Percentiles rank a stretch among this genome's conserved stretches.
Evolutionary conservation across 2,888 invertebrate species (phyloP).

Genomic region (Cremastinae sp.): DNA sequence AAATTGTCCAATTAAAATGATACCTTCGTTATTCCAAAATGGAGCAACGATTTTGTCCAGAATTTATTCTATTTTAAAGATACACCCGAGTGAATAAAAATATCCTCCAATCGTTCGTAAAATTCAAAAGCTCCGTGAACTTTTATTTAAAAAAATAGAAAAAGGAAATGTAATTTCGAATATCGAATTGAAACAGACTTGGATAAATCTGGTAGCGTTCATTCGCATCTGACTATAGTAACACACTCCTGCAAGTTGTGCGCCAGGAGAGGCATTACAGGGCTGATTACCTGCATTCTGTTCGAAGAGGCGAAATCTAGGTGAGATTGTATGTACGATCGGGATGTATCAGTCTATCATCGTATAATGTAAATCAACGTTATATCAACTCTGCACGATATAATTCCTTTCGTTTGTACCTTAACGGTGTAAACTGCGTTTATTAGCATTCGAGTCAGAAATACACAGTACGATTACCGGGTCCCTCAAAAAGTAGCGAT

Average conservation of each 20-base stretch:
- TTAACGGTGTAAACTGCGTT: slow-evolving; percentile 39
- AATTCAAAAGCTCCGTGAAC: too few relatives aligned
- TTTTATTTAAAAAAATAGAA: too few relatives aligned
- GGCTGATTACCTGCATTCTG: slow-evolving; percentile 57
- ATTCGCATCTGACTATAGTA: slow-evolving; percentile 53
- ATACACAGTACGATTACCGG: slow-evolving; percentile 29
- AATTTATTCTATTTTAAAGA: too few relatives aligned
- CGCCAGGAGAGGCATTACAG: slow-evolving; percentile 53
- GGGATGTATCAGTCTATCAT: slow-evolving; percentile 44
- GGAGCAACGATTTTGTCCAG: too few relatives aligned
- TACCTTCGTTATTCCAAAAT: too few relatives aligned
- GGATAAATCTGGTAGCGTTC: slow-evolving; percentile 55
- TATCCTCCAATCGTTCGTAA: too few relatives aligned
- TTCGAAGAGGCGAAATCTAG: slow-evolving; percentile 46
- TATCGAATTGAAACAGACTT: slow-evolving; percentile 50
- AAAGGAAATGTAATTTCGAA: slow-evolving; percentile 18
- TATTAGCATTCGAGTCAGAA: slow-evolving; percentile 30
- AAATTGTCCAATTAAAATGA: too few relatives aligned
- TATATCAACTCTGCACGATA: slow-evolving; percentile 46
- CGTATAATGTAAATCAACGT: slow-evolving; percentile 60
- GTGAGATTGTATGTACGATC: slow-evolving; percentile 18
- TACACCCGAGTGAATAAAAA: too few relatives aligned
- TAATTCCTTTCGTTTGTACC: background rate
- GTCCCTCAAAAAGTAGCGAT: background rate
- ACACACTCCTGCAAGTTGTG: slow-evolving; percentile 49